Base-by-base conservation (phyloP, 2,888 invertebrate species). In the Biston stratarius region DNA sequence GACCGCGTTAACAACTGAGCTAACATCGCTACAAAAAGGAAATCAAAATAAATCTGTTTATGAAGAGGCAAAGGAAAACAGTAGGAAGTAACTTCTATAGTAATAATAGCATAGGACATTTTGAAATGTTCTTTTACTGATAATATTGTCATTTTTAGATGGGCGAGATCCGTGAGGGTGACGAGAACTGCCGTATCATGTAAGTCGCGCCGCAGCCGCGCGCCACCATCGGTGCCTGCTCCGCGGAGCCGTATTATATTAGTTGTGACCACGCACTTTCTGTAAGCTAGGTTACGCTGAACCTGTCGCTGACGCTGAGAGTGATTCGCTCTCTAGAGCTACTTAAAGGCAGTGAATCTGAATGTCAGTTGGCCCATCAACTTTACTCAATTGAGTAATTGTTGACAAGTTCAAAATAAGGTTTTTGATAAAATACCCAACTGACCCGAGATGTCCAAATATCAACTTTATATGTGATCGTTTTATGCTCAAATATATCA, bases 141-240 rank as follows among this genome's bases (percentile, higher is more conserved):
- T 2, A 24, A 3, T 24, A 5, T n/a, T 44, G 44, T 44, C 2
- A 73, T 85, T 77, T n/a, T 51, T 86, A 92, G 88, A 76, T 84
- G 72, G 88, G 92, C 42, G 91, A 91, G 74, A 83, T 92, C 67
- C 92, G 92, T 47, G 92, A 92, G 72, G 90, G 91, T 51, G 91
- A 90, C 49, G 91, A 91, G 77, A 92, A 92, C 78, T 92, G 92
- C 77, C 91, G 90, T 82, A 90, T 91, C 74, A 91, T 90, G 92
- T 91, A 91, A 90, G 70, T 53, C 64, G 74, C 61, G 51, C 67
- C 70, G 66, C 6, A 15, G 10, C 24, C 24, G 45, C 45, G 45
- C 45, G 45, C 45, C 49, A 24, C 48, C 53, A n/a, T 34, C 56
- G 58, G 65, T 69, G 67, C 65, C 51, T 64, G 64, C 60, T 69